Conservation (phyloP, 2,888 invertebrate species). For the Yponomeuta plumbellus region DNA sequence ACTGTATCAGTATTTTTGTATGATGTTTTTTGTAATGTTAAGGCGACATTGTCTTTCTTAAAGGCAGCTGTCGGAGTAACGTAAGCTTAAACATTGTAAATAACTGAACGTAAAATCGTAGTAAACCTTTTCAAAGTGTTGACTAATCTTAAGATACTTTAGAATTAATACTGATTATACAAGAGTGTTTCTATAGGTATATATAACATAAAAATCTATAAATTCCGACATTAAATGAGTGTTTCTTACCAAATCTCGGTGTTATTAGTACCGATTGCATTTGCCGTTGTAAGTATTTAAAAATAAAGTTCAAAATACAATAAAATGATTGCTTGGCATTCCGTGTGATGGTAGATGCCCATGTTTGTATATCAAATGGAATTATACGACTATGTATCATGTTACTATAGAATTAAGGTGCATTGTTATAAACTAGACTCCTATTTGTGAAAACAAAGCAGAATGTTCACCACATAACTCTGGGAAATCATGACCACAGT, state of each 20-base stretch:
- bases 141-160: conserved; percentile 13
- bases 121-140: conserved; percentile 8
- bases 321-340: background rate
- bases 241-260: too few species aligned
- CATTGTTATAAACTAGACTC: background rate
- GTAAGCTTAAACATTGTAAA: background rate
- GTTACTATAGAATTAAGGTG: background rate
- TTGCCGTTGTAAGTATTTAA: too few species aligned
- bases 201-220: background rate
- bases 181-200: background rate
- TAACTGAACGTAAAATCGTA: background rate
- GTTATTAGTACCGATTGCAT: too few species aligned
- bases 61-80: background rate
- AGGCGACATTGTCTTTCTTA: background rate
- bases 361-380: background rate
- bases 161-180: conserved; percentile 8
- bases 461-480: background rate
- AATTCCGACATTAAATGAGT: background rate
- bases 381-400: conserved; percentile 1
- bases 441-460: background rate
- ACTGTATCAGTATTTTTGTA: background rate
- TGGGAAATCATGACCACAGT: too few species aligned
- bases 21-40: background rate
- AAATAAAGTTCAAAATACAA: too few species aligned
- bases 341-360: background rate